These are phyloP conservation scores for Linyphia triangularis DNA, from an alignment of 2,888 invertebrate genomes.

Conservation along the genomic window DNA sequence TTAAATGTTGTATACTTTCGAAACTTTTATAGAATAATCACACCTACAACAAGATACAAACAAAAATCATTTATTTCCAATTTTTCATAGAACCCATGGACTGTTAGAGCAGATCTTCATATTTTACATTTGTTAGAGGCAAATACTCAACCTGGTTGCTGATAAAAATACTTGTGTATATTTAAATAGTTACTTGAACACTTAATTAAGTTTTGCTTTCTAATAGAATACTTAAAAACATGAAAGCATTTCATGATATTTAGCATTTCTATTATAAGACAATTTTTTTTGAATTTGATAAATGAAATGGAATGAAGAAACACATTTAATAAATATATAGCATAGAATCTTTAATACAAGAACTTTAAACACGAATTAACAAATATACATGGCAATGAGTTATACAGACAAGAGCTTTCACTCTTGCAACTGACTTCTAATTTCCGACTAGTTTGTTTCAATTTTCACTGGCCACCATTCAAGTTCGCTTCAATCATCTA, in stretches of 20 bases:
- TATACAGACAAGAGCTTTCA: slow-evolving; percentile 73
- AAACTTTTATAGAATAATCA: too few species aligned
- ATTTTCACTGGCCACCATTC: slow-evolving; percentile 72
- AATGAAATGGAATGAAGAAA: slow-evolving; percentile 55
- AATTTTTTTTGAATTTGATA: slow-evolving; percentile 30
- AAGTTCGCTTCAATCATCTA: slow-evolving; percentile 59
- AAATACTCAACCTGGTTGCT: neutral
- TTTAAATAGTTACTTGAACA: neutral
- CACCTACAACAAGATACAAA: slow-evolving; percentile 12
- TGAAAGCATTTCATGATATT: neutral
- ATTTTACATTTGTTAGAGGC: neutral
- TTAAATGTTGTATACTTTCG: too few species aligned
- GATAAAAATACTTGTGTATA: neutral
- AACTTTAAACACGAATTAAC: slow-evolving; percentile 75
- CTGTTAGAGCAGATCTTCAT: slow-evolving; percentile 4
- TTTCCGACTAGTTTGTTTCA: slow-evolving; percentile 74
- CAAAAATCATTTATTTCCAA: slow-evolving; percentile 43
- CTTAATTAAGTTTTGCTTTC: neutral
- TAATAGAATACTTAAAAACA: neutral
- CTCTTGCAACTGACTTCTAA: slow-evolving; percentile 72
- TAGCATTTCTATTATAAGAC: slow-evolving; percentile 12
- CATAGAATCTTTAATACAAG: slow-evolving; percentile 75
- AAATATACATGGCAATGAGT: slow-evolving; percentile 75
- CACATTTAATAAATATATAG: slow-evolving; percentile 65
- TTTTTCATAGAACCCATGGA: slow-evolving; percentile 29